Evolutionary conservation across 2,888 invertebrate species (phyloP).

Genomic region (Lacanobia wlatinum): DNA sequence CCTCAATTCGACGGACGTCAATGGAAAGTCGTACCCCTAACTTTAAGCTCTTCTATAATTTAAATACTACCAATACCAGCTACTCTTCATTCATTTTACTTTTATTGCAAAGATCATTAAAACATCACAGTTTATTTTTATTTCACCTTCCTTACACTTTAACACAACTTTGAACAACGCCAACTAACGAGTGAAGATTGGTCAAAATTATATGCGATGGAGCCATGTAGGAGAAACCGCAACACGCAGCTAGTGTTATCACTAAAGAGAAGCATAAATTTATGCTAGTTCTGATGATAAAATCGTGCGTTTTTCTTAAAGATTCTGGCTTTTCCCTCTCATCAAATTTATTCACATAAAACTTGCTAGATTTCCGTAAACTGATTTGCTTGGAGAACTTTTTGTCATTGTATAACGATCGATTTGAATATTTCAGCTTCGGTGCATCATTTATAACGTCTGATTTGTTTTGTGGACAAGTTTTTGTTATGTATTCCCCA

Average conservation of each 20-base stretch:
- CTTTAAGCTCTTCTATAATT: too few relatives aligned
- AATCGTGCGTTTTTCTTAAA: slow-evolving; percentile 42
- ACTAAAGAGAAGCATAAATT: slow-evolving; percentile 60
- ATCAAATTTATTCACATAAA: neutral
- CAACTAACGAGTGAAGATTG: slow-evolving; percentile 23
- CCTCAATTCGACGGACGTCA: too few relatives aligned
- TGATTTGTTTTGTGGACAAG: neutral
- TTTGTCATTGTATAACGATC: neutral
- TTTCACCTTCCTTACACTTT: neutral
- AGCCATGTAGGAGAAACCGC: slow-evolving; percentile 58
- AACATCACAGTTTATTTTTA: neutral
- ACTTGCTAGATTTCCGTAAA: neutral
- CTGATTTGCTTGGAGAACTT: neutral
- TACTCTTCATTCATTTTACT: neutral
- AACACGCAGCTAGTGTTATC: slow-evolving; percentile 62
- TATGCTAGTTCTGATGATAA: slow-evolving; percentile 46
- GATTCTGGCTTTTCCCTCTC: slow-evolving; percentile 38
- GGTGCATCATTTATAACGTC: neutral
- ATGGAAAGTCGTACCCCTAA: too few relatives aligned
- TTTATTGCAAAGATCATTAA: neutral
- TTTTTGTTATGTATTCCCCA: slow-evolving; percentile 69
- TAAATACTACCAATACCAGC: neutral
- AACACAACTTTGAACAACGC: slow-evolving; percentile 18
- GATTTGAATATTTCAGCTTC: neutral
- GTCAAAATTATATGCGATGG: slow-evolving; percentile 46